A percentile compares a stretch with the other conserved stretches of the same genome.
Evolutionary conservation across 2,888 invertebrate species (phyloP).

Genomic region (Microctonus brassicae): DNA sequence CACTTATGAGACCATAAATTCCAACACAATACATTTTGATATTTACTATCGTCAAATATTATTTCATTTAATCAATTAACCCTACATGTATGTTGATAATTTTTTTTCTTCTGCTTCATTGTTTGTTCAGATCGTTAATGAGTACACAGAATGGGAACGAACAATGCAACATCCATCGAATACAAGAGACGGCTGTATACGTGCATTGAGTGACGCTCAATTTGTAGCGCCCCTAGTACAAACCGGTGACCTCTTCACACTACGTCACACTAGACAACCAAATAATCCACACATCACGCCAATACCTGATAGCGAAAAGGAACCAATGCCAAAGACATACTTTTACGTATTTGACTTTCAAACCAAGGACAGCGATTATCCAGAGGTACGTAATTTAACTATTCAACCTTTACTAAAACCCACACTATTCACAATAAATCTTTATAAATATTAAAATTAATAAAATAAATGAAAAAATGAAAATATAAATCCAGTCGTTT

Average conservation of each 20-base stretch:
- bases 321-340: conserved; percentile 81
- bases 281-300: conserved; percentile 76
- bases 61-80: not conserved
- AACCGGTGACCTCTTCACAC: conserved; percentile 83
- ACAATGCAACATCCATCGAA: conserved; percentile 91
- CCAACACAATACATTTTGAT: not conserved
- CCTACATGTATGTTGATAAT: not conserved
- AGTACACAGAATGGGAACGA: conserved; percentile 98
- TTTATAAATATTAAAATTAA: no score
- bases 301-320: conserved; percentile 72
- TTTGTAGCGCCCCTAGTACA: conserved; percentile 92
- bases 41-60: not conserved
- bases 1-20: not conserved
- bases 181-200: conserved; percentile 89
- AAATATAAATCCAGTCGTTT: no score
- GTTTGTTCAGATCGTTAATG: conserved; percentile 77
- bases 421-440: no score
- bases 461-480: no score
- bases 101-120: conserved; percentile 3
- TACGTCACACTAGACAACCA: conserved; percentile 62
- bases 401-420: no score
- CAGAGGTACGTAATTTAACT: conserved; percentile 80
- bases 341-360: conserved; percentile 95
- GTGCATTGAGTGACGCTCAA: conserved; percentile 93
- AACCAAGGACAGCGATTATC: conserved; percentile 89